A percentile compares a stretch with the other conserved stretches of the same genome.
These are phyloP conservation scores for Ia io DNA, from an alignment of 2,113 vertebrate species.

Conservation along the genomic window DNA sequence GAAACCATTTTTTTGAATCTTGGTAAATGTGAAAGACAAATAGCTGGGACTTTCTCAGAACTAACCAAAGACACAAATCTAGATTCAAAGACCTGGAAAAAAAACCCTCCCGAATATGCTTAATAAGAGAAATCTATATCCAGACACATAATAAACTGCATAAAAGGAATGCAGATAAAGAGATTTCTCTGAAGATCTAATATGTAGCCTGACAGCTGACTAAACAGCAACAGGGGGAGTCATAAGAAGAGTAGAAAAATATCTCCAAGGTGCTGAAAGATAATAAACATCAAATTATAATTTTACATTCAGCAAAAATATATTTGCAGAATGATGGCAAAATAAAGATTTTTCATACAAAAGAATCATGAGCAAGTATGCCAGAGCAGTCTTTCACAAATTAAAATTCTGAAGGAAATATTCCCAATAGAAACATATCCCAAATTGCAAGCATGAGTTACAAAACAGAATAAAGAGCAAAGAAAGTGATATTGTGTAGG, in stretches of 20 bases:
- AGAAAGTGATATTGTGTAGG: background rate
- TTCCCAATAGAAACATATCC: background rate
- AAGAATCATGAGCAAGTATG: background rate
- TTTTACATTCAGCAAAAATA: background rate
- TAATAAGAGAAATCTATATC: background rate
- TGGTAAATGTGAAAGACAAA: background rate
- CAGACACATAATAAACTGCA: background rate
- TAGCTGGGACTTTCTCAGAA: background rate
- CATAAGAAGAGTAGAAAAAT: background rate
- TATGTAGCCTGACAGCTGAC: background rate
- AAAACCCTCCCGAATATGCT: background rate
- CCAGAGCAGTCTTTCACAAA: background rate
- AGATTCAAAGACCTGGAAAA: background rate
- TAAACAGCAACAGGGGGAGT: background rate
- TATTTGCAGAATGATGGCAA: background rate
- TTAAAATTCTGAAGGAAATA: background rate
- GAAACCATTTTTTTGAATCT: background rate
- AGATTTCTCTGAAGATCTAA: background rate
- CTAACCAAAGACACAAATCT: background rate
- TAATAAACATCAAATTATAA: background rate
- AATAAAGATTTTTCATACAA: conserved; percentile 9
- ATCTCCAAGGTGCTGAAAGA: background rate
- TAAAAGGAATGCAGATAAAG: background rate
- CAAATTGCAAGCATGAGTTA: background rate
- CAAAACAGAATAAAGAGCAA: background rate